Evolutionary conservation across 2,797 vertebrate species (phyloP).

Genomic region (Pempheris klunzingeri): DNA sequence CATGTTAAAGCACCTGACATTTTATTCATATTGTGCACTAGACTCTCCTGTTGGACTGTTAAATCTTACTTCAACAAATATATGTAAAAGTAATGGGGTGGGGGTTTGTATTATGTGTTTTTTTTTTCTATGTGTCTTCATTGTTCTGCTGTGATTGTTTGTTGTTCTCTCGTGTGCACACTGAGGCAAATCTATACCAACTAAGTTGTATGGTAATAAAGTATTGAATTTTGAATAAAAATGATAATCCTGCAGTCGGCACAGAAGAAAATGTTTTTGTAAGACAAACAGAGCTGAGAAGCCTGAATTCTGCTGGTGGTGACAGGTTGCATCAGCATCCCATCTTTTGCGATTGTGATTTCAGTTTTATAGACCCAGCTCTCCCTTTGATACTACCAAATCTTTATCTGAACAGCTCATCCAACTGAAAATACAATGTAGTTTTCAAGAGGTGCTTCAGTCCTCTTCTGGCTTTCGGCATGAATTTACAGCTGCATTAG

Average conservation of each 20-base stretch:
- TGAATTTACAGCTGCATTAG: conserved; percentile 41
- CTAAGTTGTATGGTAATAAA: not conserved
- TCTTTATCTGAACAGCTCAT: conserved; percentile 37
- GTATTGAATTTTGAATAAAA: not conserved
- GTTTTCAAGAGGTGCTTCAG: conserved; percentile 39
- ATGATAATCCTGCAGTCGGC: not conserved
- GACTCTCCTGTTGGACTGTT: no score
- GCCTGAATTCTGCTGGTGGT: conserved; percentile 1
- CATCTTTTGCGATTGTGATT: conserved; percentile 29
- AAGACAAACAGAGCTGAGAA: not conserved
- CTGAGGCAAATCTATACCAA: not conserved
- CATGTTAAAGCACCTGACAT: not conserved
- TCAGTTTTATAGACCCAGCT: conserved; percentile 35
- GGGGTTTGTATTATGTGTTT: not conserved
- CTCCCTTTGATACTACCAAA: conserved; percentile 15
- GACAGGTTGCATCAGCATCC: conserved; percentile 13
- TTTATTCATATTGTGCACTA: not conserved
- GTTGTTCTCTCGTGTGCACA: not conserved
- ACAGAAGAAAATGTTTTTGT: not conserved
- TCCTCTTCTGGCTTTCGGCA: conserved; percentile 21
- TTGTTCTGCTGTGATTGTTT: not conserved
- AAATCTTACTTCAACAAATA: not conserved
- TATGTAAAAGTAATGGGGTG: not conserved
- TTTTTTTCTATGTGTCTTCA: not conserved
- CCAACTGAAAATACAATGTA: conserved; percentile 21